phyloP scores from a whole-genome alignment of 2,113 vertebrate species.

The Equus quagga region DNA sequence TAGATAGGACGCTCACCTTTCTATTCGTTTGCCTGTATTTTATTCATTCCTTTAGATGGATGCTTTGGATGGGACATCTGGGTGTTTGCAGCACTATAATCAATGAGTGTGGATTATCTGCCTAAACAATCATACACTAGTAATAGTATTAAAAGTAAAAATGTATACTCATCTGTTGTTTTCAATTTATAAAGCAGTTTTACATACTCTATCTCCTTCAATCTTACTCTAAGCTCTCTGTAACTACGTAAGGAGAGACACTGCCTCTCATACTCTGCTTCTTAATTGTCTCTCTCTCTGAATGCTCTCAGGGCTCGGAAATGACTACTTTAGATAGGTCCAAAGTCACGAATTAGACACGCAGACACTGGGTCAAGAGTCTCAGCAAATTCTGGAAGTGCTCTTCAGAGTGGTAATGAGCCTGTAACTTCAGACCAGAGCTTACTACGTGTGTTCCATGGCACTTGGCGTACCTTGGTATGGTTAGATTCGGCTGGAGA shows the following conservation, averaged over 20 bases:
- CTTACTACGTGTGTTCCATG: not conserved
- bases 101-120: not conserved
- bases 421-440: not conserved
- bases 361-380: not conserved
- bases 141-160: not conserved
- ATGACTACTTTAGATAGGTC: not conserved
- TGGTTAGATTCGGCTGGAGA: not conserved
- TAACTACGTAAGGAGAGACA: not conserved
- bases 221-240: not conserved
- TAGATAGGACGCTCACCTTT: not conserved
- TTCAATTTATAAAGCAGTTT: not conserved
- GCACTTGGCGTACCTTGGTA: not conserved
- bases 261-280: not conserved
- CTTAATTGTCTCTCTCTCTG: not conserved
- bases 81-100: not conserved
- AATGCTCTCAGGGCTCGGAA: not conserved
- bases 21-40: not conserved
- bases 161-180: not conserved
- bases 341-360: not conserved
- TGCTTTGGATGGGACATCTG: not conserved
- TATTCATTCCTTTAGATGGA: not conserved
- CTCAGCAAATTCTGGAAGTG: not conserved
- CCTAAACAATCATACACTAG: not conserved
- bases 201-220: not conserved
- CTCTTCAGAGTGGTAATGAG: not conserved